Evolutionary conservation across 1,140 invertebrate species (phyloP).

Genomic region (Onthophagus taurus): DNA sequence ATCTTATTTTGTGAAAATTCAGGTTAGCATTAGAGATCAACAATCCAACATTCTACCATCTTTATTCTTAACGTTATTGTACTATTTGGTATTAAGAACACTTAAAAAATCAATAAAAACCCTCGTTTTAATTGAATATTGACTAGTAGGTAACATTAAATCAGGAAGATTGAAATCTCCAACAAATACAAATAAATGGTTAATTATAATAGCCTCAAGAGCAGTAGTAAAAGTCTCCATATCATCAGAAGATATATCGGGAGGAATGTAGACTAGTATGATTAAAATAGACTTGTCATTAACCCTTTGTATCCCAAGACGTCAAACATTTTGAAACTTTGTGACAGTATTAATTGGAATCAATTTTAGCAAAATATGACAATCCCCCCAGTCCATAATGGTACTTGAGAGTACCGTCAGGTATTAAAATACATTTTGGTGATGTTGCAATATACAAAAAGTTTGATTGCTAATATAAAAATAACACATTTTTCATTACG

Average conservation of each 20-base stretch:
- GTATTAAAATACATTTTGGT: no score
- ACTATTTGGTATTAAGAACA: conserved; percentile 1
- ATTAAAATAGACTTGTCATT: not conserved
- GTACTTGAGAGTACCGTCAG: no score
- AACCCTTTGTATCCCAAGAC: no score
- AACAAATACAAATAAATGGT: not conserved
- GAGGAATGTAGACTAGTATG: not conserved
- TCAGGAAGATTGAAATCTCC: not conserved
- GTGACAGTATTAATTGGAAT: no score
- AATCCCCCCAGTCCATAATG: no score
- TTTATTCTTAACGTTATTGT: not conserved
- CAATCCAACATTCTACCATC: not conserved
- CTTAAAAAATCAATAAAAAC: not conserved
- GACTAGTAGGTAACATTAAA: not conserved
- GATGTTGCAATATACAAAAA: no score
- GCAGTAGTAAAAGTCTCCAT: not conserved
- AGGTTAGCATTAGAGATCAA: not conserved
- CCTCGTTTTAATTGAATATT: not conserved
- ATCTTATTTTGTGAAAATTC: not conserved
- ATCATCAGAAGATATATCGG: not conserved
- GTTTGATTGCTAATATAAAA: no score
- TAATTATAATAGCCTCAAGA: not conserved
- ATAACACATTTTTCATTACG: no score
- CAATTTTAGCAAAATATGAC: no score
- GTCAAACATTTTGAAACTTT: no score